Conservation (phyloP, 2,797 vertebrate genomes). For the Sandelia bainsii region DNA sequence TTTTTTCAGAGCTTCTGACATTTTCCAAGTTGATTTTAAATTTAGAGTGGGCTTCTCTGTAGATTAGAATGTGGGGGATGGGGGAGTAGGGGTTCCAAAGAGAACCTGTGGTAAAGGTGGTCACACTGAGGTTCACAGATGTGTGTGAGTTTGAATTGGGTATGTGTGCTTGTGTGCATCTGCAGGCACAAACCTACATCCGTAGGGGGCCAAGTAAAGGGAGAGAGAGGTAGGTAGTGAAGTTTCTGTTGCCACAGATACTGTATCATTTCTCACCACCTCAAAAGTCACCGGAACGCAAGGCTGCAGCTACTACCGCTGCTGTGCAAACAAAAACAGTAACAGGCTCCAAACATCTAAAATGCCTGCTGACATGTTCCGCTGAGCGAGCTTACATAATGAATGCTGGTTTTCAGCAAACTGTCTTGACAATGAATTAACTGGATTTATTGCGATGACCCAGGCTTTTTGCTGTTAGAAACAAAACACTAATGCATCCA, state of each 20-base stretch:
- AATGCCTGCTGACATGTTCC: constrained; percentile 69
- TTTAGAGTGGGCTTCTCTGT: not conserved
- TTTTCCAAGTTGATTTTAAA: not conserved
- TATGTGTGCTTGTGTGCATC: constrained; percentile 23
- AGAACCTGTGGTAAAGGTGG: constrained; percentile 72
- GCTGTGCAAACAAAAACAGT: constrained; percentile 61
- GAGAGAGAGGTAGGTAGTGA: constrained; percentile 34
- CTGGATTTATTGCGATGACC: constrained; percentile 74
- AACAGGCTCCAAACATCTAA: constrained; percentile 71
- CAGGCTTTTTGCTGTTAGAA: constrained; percentile 62
- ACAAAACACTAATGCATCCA: constrained; percentile 67
- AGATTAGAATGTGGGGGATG: constrained; percentile 4
- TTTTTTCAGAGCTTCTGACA: not conserved
- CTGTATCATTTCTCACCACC: constrained; percentile 72
- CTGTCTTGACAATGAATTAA: constrained; percentile 75
- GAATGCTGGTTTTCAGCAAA: constrained; percentile 76
- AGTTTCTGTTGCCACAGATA: constrained; percentile 76
- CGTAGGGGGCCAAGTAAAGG: constrained; percentile 26
- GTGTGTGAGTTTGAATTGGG: constrained; percentile 28
- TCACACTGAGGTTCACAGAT: constrained; percentile 66
- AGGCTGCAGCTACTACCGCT: constrained; percentile 65
- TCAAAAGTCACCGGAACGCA: constrained; percentile 72
- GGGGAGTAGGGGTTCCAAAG: constrained; percentile 34
- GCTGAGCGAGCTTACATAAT: constrained; percentile 72
- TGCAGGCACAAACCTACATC: constrained; percentile 53